These are phyloP conservation scores for Actenoides lindsayi DNA, from an alignment of 2,113 vertebrate species.

Conservation along the genomic window DNA sequence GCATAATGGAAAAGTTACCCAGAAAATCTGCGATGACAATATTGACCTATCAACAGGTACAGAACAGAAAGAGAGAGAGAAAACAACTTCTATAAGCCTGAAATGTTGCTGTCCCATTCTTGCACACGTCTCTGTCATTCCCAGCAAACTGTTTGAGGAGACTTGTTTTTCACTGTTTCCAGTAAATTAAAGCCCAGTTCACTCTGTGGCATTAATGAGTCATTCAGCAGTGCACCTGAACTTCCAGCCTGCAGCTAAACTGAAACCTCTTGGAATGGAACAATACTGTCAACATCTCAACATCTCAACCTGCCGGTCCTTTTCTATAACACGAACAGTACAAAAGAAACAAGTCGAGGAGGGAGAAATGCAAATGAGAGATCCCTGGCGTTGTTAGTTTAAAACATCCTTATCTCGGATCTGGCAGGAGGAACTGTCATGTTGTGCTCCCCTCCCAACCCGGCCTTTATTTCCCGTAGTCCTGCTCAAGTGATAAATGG, in stretches of 20 bases:
- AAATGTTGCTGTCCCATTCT: not conserved
- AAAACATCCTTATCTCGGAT: not conserved
- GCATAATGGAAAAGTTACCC: not conserved
- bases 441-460: not conserved
- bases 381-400: not conserved
- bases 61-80: not conserved
- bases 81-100: not conserved
- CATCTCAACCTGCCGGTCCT: not conserved
- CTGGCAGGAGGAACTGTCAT: not conserved
- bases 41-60: not conserved
- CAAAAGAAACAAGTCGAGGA: not conserved
- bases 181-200: not conserved
- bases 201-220: not conserved
- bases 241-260: not conserved
- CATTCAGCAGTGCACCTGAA: not conserved
- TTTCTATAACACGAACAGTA: not conserved
- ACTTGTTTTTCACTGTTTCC: not conserved
- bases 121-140: not conserved
- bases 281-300: not conserved
- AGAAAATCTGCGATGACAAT: not conserved
- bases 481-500: not conserved
- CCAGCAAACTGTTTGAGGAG: not conserved
- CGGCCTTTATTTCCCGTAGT: not conserved
- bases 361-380: not conserved
- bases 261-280: not conserved